Percentiles rank a stretch among this genome's conserved stretches.
Conservation (phyloP, 2,797 vertebrate species). For the Acrocephalus scirpaceus region DNA sequence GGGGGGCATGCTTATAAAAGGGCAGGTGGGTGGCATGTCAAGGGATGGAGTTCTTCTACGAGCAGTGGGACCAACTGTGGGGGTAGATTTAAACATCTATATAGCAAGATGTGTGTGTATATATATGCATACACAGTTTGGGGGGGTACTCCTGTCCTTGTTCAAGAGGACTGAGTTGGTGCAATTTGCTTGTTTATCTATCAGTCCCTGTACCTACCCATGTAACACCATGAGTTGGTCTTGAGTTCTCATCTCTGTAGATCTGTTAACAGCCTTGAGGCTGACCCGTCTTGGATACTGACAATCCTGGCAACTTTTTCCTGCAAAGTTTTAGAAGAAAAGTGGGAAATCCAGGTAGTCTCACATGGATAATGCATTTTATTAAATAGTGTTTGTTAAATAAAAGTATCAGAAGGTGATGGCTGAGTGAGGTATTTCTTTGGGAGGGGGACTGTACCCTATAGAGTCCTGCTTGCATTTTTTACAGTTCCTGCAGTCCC, state of each 20-base stretch:
- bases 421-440: background rate
- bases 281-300: background rate
- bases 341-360: background rate
- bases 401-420: background rate
- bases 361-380: background rate
- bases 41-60: rapidly evolving
- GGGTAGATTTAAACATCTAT: background rate
- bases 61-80: background rate
- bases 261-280: background rate
- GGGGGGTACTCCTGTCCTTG: rapidly evolving
- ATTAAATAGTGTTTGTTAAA: background rate
- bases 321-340: background rate
- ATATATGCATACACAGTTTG: background rate
- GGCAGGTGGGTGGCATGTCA: background rate
- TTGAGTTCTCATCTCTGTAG: background rate
- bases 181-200: background rate
- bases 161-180: background rate
- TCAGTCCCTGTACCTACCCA: background rate
- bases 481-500: background rate
- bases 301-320: background rate
- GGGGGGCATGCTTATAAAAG: background rate
- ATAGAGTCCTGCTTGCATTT: background rate
- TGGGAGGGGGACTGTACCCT: background rate
- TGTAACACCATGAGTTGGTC: background rate
- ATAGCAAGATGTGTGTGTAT: background rate